Evolutionary conservation across 2,113 vertebrate species (phyloP).

Genomic region (Zosterops lateralis): DNA sequence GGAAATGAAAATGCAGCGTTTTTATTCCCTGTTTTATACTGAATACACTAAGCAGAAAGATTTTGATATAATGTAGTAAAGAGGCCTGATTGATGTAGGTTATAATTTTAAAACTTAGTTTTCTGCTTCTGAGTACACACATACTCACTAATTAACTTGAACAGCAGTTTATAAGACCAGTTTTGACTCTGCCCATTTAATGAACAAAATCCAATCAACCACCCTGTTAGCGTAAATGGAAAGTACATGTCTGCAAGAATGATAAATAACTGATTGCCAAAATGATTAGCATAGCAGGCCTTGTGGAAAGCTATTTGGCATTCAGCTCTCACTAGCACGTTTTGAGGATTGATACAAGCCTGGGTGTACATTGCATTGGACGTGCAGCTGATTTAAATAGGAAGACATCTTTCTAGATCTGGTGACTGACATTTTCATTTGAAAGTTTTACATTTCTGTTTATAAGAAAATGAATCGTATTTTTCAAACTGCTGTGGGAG

Average conservation of each 20-base stretch:
- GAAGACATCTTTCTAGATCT: slow-evolving; percentile 10
- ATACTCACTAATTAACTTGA: slow-evolving; percentile 64
- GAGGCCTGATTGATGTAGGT: slow-evolving; percentile 37
- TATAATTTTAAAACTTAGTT: slow-evolving; percentile 59
- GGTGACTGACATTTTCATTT: slow-evolving; percentile 22
- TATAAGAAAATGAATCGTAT: slow-evolving; percentile 28
- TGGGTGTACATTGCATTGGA: neutral
- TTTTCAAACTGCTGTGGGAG: neutral
- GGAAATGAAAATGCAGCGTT: slow-evolving; percentile 24
- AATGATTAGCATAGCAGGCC: slow-evolving; percentile 43
- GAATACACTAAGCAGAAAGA: slow-evolving; percentile 13
- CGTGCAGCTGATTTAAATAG: neutral
- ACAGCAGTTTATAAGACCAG: slow-evolving; percentile 59
- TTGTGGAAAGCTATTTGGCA: slow-evolving; percentile 42
- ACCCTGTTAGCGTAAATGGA: slow-evolving; percentile 68
- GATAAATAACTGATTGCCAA: slow-evolving; percentile 64
- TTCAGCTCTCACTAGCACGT: slow-evolving; percentile 6
- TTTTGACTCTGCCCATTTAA: slow-evolving; percentile 70
- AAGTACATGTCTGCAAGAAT: slow-evolving; percentile 64
- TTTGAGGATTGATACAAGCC: slow-evolving; percentile 11
- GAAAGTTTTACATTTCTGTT: neutral
- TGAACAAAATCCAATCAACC: slow-evolving; percentile 73
- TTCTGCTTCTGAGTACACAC: slow-evolving; percentile 43
- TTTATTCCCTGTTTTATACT: neutral
- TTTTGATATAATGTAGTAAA: slow-evolving; percentile 29